Base-by-base conservation (phyloP, 2,888 invertebrate genomes). In the Axea sp. region DNA sequence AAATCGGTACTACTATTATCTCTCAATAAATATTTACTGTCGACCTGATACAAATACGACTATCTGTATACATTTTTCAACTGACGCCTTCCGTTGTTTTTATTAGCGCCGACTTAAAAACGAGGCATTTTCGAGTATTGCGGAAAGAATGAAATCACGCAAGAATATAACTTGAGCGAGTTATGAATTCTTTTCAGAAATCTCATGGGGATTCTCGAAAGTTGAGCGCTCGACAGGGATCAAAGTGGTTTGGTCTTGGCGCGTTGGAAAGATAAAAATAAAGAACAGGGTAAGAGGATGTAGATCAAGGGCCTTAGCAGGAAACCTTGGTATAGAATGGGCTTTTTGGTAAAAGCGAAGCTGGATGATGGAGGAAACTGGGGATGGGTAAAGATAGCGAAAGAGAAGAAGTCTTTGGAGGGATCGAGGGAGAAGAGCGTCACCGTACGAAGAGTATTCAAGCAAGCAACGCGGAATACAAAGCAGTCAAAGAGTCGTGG, bases 181-280 rank as follows among this genome's bases (percentile, higher is more conserved):
- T 86, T 86, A 86, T 86, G 86, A 86, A 86, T 86, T 86, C 84
- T 84, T 80, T 78, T 79, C 77, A 77, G 81, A 81, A 83, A 82
- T 80, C 81, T 83, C 77, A 74, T 73, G 80, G 78, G 80, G 80
- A 83, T 78, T 60, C 78, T 78, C 77, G 80, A 81, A 73, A 83
- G 82, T 82, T 80, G 82, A 80, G 78, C 81, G 80, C 81, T 81
- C 80, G 78, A 76, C 78, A 75, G 73, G 81, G 83, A 82, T 81
- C 82, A 81, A 81, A 82, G 80, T 80, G 83, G 82, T 80, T 82
- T 77, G 82, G 77, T 72, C 65, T 39, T 53, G 45, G 64, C 45
- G 64, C 65, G 53, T 64, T 64, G 57, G 75, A 45, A 74, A 78
- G 78, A 79, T 79, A 78, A 80, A 77, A 77, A 77, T 73, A 74